Evolutionary conservation across 2,113 vertebrate species (phyloP).

Genomic region (Trogon melanurus): DNA sequence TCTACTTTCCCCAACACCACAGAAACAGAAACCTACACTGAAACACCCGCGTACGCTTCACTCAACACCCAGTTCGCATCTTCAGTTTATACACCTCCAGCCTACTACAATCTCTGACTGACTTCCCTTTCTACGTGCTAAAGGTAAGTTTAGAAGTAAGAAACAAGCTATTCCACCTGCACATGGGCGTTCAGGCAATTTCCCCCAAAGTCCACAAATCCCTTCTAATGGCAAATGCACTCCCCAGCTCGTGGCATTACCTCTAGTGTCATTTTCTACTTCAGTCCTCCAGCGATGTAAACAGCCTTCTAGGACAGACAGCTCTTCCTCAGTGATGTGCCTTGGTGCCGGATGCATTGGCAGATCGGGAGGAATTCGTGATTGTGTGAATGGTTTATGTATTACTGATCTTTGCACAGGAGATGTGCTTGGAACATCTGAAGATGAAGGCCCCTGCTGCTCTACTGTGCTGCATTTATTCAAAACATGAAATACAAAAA

Average conservation of each 20-base stretch:
- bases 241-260: slow-evolving; percentile 62
- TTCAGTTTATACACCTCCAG: background rate
- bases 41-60: rapidly evolving
- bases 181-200: rapidly evolving
- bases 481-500: slow-evolving; percentile 21
- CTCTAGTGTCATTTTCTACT: slow-evolving; percentile 95
- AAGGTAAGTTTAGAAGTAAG: background rate
- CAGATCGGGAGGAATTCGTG: slow-evolving; percentile 90
- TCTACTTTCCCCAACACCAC: background rate
- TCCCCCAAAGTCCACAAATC: background rate
- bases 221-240: background rate
- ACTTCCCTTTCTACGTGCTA: background rate
- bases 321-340: slow-evolving; percentile 94
- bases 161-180: background rate
- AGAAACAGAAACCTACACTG: background rate
- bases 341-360: slow-evolving; percentile 96
- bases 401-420: slow-evolving; percentile 84
- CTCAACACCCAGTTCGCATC: background rate
- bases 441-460: slow-evolving; percentile 79
- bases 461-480: slow-evolving; percentile 81
- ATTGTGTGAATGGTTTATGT: slow-evolving; percentile 97
- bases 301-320: slow-evolving; percentile 91
- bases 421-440: slow-evolving; percentile 81
- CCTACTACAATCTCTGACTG: background rate
- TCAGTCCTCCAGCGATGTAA: slow-evolving; percentile 98